Percentiles rank a stretch among this genome's conserved stretches.
These are phyloP conservation scores for Marronus borbonicus DNA, from an alignment of 2,888 invertebrate species.

Conservation along the genomic window DNA sequence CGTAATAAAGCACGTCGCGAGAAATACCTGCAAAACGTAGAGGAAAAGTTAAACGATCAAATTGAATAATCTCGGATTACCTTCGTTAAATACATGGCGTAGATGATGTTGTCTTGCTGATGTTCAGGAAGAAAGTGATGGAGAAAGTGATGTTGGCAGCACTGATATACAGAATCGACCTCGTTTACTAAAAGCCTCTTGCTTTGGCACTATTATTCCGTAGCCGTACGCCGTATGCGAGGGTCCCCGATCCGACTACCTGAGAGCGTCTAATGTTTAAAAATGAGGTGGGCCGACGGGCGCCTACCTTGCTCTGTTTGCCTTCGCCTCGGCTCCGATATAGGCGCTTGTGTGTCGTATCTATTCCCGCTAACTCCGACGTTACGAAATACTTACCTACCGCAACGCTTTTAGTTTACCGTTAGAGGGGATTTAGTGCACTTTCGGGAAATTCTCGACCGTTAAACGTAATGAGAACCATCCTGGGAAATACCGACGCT, in stretches of 20 bases:
- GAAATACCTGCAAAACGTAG: conserved; percentile 50
- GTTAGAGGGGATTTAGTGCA: conserved; percentile 19
- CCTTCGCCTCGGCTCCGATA: background rate
- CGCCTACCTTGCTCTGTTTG: no score
- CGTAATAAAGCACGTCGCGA: conserved; percentile 49
- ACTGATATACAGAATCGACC: conserved; percentile 40
- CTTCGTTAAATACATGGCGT: no score
- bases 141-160: conserved; percentile 52
- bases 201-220: conserved; percentile 2
- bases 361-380: conserved; percentile 32
- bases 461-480: conserved; percentile 34
- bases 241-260: conserved; percentile 19
- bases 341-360: conserved; percentile 1
- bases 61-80: background rate
- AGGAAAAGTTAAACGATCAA: background rate
- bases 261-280: conserved; percentile 38
- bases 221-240: background rate
- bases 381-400: conserved; percentile 51
- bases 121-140: conserved; percentile 55
- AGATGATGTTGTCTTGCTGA: conserved; percentile 51
- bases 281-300: conserved; percentile 20
- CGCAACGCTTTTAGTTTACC: conserved; percentile 50
- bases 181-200: conserved; percentile 25
- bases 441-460: conserved; percentile 32
- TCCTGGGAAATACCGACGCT: conserved; percentile 30